A percentile compares a stretch with the other conserved stretches of the same genome.
phyloP scores from a whole-genome alignment of 2,113 vertebrate species.

The Heterotilapia buettikoferi region DNA sequence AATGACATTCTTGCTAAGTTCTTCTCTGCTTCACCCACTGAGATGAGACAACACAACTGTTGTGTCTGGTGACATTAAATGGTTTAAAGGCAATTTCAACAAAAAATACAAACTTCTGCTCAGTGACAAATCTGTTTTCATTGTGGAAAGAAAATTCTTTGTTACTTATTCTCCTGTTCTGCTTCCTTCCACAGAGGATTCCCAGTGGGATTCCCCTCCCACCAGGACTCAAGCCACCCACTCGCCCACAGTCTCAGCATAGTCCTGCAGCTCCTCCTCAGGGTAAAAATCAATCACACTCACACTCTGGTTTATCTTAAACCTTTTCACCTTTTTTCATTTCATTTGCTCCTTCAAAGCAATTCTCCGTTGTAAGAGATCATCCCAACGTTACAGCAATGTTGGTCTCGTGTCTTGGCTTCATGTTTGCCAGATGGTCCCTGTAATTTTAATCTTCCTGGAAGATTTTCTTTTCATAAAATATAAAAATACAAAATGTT shows the following conservation, averaged over 20 bases:
- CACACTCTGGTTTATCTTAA: background rate
- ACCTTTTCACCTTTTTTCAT: background rate
- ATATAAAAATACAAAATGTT: background rate
- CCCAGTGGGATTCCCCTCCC: conserved; percentile 74
- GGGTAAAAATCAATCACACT: conserved; percentile 23
- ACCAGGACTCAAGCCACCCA: conserved; percentile 69
- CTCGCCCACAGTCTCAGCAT: conserved; percentile 49
- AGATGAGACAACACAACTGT: background rate
- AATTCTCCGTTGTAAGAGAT: background rate
- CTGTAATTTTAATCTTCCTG: rapidly evolving
- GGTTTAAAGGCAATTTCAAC: background rate
- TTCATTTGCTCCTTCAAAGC: background rate
- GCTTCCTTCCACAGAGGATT: conserved; percentile 34
- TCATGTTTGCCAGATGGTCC: background rate
- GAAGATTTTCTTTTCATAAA: background rate
- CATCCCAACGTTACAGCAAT: background rate
- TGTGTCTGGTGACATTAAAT: background rate
- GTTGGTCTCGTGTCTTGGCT: background rate
- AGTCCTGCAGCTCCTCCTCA: background rate
- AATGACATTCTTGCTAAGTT: background rate
- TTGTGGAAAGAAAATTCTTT: rapidly evolving
- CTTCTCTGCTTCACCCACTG: background rate
- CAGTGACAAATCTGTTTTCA: background rate
- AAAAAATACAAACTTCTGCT: background rate
- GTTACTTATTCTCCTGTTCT: background rate